Evolutionary conservation across 2,797 vertebrate species (phyloP).

Genomic region (Phrynocephalus forsythii): DNA sequence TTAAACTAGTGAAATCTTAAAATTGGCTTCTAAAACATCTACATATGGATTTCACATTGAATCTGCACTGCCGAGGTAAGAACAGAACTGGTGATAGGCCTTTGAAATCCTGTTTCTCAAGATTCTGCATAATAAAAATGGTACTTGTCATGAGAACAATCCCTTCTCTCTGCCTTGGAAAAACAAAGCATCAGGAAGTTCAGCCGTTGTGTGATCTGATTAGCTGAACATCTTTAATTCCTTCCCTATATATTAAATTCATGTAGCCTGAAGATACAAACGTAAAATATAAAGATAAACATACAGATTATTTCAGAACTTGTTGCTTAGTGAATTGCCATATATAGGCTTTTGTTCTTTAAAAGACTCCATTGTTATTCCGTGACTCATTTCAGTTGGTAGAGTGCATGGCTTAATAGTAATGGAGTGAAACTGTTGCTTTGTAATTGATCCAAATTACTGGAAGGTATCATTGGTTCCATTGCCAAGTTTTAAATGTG

Average conservation of each 20-base stretch:
- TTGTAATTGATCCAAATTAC: background rate
- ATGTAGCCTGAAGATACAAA: background rate
- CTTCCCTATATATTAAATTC: conserved; percentile 11
- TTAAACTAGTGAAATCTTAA: too few species aligned
- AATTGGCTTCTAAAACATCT: background rate
- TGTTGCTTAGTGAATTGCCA: background rate
- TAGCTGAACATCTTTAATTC: conserved; percentile 33
- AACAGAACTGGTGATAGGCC: conserved; percentile 41
- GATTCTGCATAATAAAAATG: background rate
- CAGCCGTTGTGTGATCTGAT: conserved; percentile 53
- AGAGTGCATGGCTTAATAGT: background rate
- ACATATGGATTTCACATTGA: conserved; percentile 15
- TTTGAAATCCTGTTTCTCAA: conserved; percentile 29
- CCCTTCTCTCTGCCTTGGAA: conserved; percentile 32
- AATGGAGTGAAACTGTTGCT: background rate
- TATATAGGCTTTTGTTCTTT: background rate
- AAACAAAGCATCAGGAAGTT: conserved; percentile 60
- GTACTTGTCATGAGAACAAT: conserved; percentile 40
- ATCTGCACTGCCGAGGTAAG: conserved; percentile 3
- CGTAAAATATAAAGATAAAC: conserved; percentile 7
- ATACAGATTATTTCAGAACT: background rate
- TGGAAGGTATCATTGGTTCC: background rate
- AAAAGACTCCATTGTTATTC: background rate
- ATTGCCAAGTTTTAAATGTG: background rate
- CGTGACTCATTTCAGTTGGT: background rate